phyloP scores from a whole-genome alignment of 1,140 invertebrate genomes.

The Ganaspis sp. region DNA sequence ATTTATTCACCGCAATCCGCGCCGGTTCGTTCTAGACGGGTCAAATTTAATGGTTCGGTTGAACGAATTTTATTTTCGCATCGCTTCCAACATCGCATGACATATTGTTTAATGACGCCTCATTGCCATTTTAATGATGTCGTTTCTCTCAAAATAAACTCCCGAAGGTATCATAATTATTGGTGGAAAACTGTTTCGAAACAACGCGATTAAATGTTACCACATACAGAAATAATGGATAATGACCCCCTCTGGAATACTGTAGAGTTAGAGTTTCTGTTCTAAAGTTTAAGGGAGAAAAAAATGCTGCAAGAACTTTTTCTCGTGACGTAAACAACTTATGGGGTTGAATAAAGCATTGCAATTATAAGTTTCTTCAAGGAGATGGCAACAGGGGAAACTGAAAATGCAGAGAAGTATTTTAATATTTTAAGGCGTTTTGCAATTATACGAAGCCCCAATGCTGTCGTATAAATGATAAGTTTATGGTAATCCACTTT shows the following conservation, averaged over 20 bases:
- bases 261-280: background rate
- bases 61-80: slow-evolving; percentile 15
- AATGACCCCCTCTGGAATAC: background rate
- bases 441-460: slow-evolving; percentile 45
- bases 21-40: slow-evolving; percentile 5
- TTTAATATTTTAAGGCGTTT: slow-evolving; percentile 65
- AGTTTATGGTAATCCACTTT: slow-evolving; percentile 68
- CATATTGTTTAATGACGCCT: slow-evolving; percentile 21
- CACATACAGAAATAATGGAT: background rate
- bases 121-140: slow-evolving; percentile 21
- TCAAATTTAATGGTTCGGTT: slow-evolving; percentile 13
- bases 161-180: slow-evolving; percentile 22
- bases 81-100: background rate
- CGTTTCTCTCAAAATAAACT: slow-evolving; percentile 20
- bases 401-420: slow-evolving; percentile 41
- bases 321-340: background rate
- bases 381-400: background rate
- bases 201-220: background rate
- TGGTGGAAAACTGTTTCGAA: slow-evolving; percentile 1
- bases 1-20: slow-evolving; percentile 28
- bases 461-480: slow-evolving; percentile 68
- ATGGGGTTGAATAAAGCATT: background rate
- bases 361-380: slow-evolving; percentile 5
- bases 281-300: background rate
- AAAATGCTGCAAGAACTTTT: background rate